Conservation (phyloP, 2,888 invertebrate species). For the Steinernema hermaphroditum region DNA sequence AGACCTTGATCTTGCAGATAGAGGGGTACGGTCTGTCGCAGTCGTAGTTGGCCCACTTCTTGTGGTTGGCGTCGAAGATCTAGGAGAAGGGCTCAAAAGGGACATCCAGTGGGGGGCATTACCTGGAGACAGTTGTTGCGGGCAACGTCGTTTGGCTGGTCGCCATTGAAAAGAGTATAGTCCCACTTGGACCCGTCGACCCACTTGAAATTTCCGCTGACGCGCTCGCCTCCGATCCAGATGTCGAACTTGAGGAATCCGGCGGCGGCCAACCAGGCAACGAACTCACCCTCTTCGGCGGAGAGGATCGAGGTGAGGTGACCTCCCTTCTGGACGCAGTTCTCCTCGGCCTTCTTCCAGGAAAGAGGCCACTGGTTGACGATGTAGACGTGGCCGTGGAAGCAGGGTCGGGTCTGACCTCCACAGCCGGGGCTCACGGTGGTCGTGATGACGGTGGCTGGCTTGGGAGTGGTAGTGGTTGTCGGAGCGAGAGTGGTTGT, state of each 20-base stretch:
- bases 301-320: background rate
- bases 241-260: background rate
- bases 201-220: background rate
- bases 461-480: background rate
- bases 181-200: slow-evolving; percentile 6
- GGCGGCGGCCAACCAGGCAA: background rate
- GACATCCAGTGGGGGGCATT: background rate
- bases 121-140: background rate
- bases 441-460: background rate
- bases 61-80: slow-evolving; percentile 20
- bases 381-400: background rate
- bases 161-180: background rate
- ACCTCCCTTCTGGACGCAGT: background rate
- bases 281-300: background rate
- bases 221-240: background rate
- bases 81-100: background rate
- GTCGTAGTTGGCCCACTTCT: slow-evolving; percentile 13
- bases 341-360: slow-evolving; percentile 3
- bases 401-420: background rate
- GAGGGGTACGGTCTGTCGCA: slow-evolving; percentile 4
- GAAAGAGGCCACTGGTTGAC: background rate
- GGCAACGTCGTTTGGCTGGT: background rate
- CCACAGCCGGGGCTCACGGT: background rate
- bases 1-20: background rate
- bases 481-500: background rate